Base-by-base conservation (phyloP, 1,140 invertebrate species). In the Tyrophagus putrescentiae region DNA sequence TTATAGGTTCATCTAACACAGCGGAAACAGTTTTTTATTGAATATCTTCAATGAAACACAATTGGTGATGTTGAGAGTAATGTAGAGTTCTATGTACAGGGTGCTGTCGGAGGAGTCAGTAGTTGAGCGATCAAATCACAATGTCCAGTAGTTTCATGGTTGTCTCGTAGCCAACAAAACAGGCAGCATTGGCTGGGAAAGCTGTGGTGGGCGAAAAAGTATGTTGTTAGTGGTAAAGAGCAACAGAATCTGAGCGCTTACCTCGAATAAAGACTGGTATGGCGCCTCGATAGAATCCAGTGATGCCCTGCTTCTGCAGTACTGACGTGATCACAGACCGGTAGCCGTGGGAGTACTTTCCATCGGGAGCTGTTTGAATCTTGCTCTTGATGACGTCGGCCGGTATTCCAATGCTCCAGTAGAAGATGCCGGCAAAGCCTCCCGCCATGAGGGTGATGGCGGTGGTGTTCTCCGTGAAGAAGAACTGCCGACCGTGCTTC, bases 381-480 rank as follows among this genome's bases (percentile, higher is more conserved):
- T 92, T 79, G 70, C 92, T 96, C 73, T 99, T 99, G 31, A 98
- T 76, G 31, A 97, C 92, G 79, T 99, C 95, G 48, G 90, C 83
- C n/a, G 93, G 92, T 77, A 98, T 94, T 64, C 87, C 93, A 32
- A 98, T 81, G 9, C 84, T 69, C 94, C 95, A 98, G 74, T 97
- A 96, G 64, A 84, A 82, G 68, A 98, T 90, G 57, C 95, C 95
- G 60, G 95, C 93, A 70, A 82, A 82, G 48, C 95, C 95, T 62
- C 95, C 95, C 64, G 94, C 89, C 64, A 93, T 77, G 60, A 98
- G 79, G 0, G 91, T 96, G 60, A 80, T 77, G 3, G 79, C 56
- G 57, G 86, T 32, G 21, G 32, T 13, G 28, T 54, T 54, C 5
- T 54, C 27, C 13, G 28, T 31, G 13, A 34, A n/a, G 52, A 54